Evolutionary conservation across 2,888 invertebrate genomes (phyloP).

Genomic region (Cenopis cana): DNA sequence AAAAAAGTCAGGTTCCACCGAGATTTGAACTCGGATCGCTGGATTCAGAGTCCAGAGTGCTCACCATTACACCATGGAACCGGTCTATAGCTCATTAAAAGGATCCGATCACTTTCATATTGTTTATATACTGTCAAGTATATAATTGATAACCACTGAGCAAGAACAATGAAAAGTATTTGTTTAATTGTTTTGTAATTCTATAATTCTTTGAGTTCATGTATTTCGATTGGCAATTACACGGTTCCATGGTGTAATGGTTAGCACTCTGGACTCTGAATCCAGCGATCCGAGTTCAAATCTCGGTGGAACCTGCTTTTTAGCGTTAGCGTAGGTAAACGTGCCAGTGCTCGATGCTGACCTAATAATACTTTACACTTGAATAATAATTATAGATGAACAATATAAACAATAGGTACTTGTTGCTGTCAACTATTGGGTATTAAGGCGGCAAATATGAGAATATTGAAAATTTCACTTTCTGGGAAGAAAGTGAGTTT

Average conservation of each 20-base stretch:
- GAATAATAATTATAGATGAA: too few relatives aligned
- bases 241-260: constrained; percentile 86
- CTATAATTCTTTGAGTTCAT: neutral
- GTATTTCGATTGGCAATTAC: constrained; percentile 3
- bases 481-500: too few relatives aligned
- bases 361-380: too few relatives aligned
- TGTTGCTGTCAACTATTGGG: too few relatives aligned
- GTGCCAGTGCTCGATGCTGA: too few relatives aligned
- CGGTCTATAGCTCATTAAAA: constrained; percentile 54
- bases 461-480: too few relatives aligned
- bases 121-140: neutral
- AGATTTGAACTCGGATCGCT: constrained; percentile 94
- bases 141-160: neutral
- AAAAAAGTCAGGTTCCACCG: constrained; percentile 87
- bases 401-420: too few relatives aligned
- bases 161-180: neutral
- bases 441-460: too few relatives aligned
- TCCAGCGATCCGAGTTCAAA: constrained; percentile 88
- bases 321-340: too few relatives aligned
- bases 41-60: constrained; percentile 94
- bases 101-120: neutral
- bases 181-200: neutral
- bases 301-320: constrained; percentile 51
- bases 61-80: constrained; percentile 93
- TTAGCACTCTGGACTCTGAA: constrained; percentile 88